A percentile compares a stretch with the other conserved stretches of the same genome.
Evolutionary conservation across 2,888 invertebrate species (phyloP).

Genomic region (Calameuta filiformis): DNA sequence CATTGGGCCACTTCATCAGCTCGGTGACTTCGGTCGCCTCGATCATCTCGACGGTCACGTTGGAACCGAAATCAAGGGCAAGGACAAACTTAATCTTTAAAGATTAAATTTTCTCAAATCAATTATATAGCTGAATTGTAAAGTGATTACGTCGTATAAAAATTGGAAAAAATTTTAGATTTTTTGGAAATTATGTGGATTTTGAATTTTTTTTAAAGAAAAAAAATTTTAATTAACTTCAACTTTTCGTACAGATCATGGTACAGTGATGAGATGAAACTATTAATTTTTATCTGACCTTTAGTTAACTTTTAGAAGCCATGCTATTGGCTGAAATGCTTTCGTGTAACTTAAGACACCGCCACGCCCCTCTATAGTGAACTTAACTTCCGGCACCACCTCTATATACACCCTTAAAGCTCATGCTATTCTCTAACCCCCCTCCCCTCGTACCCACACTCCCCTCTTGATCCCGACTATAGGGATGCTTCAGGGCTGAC

Average conservation of each 20-base stretch:
- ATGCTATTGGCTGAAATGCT: constrained; percentile 31
- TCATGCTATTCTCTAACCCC: constrained; percentile 24
- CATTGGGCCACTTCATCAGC: neutral
- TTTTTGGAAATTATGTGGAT: neutral
- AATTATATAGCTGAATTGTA: neutral
- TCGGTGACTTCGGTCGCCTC: neutral
- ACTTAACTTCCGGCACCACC: constrained; percentile 52
- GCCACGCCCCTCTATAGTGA: constrained; percentile 54
- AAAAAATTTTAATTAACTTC: neutral
- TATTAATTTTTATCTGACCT: neutral
- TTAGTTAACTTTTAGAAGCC: neutral
- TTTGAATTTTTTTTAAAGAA: neutral
- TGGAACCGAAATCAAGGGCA: neutral
- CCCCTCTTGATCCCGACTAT: constrained; percentile 12
- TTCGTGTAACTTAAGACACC: constrained; percentile 42
- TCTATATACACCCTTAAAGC: constrained; percentile 42
- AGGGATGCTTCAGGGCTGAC: constrained; percentile 33
- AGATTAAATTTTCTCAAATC: neutral
- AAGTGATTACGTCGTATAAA: neutral
- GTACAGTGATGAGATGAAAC: neutral
- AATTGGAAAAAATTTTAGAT: neutral
- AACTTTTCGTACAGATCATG: neutral
- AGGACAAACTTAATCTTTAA: neutral
- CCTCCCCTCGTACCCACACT: constrained; percentile 35
- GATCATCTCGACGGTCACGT: neutral